Base-by-base conservation (phyloP, 2,113 vertebrate species). In the Oryzias celebensis region DNA sequence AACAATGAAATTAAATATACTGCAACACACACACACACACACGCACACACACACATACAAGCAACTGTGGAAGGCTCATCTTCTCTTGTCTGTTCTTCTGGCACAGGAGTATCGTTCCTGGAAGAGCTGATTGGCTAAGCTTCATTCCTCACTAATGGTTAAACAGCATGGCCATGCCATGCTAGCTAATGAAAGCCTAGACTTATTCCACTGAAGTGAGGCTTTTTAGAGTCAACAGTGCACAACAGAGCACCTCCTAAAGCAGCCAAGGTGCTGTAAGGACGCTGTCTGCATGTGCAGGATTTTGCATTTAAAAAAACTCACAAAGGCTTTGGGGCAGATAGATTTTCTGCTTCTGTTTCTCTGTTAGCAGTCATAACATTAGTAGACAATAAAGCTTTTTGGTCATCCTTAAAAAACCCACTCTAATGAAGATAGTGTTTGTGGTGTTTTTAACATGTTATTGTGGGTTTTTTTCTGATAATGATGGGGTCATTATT, bases 141-240 rank as follows among this genome's bases (percentile, higher is more conserved):
- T 78, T 62, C 65, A 41, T 62, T 82, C 77, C 50, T 70, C 43
- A 6, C 74, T 88, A 82, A 86, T 85, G 85, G 82, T 86, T 85
- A 83, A 85, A 84, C 81, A 83, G 78, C 81, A 73, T 88, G 81
- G 73, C 75, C 74, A 48, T 90, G 87, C 85, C 88, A 85, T 83
- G 82, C 77, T 81, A 45, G 2, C 74, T 89, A 89, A 91, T 90
- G 85, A 90, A 82, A 87, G 88, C 78, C 82, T 85, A 74, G 75
- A 58, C 65, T 83, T 77, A 68, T 87, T 87, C 73, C 75, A 83
- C 75, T 82, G 79, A 85, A 85, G 76, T 84, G 68, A 77, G 54
- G 70, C 73, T 87, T 85, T 85, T 79, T 61, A 78, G 69, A 78
- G 73, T 72, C 81, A 85, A 82, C 53, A 50, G 61, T 41, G 59